Base-by-base conservation (phyloP, 2,797 vertebrate species). In the Nannoperca australis region DNA sequence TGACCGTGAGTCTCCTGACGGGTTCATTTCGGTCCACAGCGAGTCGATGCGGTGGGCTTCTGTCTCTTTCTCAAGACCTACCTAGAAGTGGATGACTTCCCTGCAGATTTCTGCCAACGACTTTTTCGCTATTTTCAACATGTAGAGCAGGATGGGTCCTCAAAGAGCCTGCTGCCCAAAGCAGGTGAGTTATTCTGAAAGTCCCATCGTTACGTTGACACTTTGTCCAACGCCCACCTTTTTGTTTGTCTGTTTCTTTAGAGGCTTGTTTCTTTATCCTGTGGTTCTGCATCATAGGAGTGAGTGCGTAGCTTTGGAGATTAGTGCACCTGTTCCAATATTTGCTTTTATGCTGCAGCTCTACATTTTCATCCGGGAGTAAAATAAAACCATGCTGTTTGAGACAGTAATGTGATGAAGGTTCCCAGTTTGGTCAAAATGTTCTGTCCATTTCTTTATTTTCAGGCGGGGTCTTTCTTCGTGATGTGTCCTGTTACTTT, bases 401-500 rank as follows among this genome's bases (percentile, higher is more conserved):
- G 9, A 34, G 30, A 12, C 7, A 40, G 20, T 51, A 61, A 63
- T 61, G 32, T n/a, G 54, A 14, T 20, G 14, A 85, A 27, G 11
- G 11, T 67, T 65, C 56, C 12, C 13, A 40, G 0, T 51, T 59
- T 62, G 13, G 7, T 70, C 14, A 18, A 63, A 56, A 34, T 5
- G 8, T 49, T 62, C 15, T 59, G 20, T 32, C 13, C 15, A 1
- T 73, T 7, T 82, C n/a, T 76, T 58, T 47, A 4, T 59, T 86
- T 70, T 59, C 88, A 92, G 94, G 89, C 20, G 86, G 94, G 3
- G 94, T 98, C 36, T 96, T 94, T 78, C 93, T 98, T 36, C 96
- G 94, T 38, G 97, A 97, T 9, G 94, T 98, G 51, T 97, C 95
- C 81, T 98, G 97, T 91, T 98, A 98, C 91, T 97, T 98, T 85